Conservation (phyloP, 92 coral and sea anemone species). For the Palythoa heliodiscus region DNA sequence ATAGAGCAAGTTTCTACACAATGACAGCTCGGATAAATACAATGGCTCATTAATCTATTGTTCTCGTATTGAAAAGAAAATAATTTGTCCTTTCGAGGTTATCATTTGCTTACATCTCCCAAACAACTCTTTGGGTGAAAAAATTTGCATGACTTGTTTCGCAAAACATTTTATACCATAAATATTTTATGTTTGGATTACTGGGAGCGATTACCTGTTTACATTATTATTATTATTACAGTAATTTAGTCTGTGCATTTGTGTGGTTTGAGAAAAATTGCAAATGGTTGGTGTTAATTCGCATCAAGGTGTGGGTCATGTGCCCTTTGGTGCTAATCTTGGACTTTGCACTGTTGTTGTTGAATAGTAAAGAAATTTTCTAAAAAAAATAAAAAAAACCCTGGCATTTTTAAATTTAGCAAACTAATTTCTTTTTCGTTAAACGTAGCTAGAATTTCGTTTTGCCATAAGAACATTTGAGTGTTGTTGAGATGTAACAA, state of each 20-base stretch:
- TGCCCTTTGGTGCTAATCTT: background rate
- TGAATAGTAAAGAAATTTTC: background rate
- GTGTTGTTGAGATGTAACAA: background rate
- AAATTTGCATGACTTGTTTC: background rate
- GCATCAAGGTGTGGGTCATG: background rate
- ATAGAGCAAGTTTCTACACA: constrained; percentile 1
- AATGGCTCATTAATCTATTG: constrained; percentile 17
- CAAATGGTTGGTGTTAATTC: background rate
- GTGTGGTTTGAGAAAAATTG: background rate
- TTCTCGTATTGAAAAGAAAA: background rate
- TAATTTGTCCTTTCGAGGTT: background rate
- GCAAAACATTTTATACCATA: background rate
- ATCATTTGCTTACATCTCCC: background rate
- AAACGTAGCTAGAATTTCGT: background rate
- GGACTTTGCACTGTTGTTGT: background rate
- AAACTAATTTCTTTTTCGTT: background rate
- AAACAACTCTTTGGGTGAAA: background rate
- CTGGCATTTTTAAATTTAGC: background rate
- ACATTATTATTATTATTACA: no score
- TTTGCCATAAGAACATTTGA: background rate
- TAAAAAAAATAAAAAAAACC: background rate
- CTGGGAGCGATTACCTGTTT: background rate
- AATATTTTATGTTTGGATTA: background rate
- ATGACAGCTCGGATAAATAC: background rate
- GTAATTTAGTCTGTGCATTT: background rate